Evolutionary conservation across 2,113 vertebrate species (phyloP).

Genomic region (Plotosus lineatus): DNA sequence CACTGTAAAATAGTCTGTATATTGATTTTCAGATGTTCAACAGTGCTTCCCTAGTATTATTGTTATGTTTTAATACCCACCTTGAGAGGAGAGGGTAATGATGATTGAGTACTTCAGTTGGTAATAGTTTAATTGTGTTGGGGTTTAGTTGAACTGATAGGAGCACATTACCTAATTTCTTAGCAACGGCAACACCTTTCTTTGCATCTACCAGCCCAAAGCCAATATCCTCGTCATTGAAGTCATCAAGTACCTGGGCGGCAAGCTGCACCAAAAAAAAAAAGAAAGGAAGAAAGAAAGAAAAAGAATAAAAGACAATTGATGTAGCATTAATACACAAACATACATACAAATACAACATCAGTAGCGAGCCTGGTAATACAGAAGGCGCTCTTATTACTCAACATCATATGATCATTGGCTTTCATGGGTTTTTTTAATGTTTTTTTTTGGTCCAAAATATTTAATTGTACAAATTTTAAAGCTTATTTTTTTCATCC

Average conservation of each 20-base stretch:
- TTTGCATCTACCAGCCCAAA: constrained; percentile 87
- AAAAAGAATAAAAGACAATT: no score
- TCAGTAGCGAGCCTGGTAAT: not conserved
- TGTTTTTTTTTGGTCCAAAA: not conserved
- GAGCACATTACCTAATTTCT: constrained; percentile 81
- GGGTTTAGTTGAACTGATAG: not conserved
- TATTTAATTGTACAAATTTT: not conserved
- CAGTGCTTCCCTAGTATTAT: constrained; percentile 11
- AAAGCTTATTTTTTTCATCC: not conserved
- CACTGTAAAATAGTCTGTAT: not conserved
- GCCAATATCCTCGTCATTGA: constrained; percentile 86
- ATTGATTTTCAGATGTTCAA: not conserved
- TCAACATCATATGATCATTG: not conserved
- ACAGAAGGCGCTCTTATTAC: not conserved
- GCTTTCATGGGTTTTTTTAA: not conserved
- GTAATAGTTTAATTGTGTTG: not conserved
- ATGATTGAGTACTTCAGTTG: not conserved
- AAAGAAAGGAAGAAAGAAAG: no score
- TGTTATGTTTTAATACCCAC: not conserved
- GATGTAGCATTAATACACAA: not conserved
- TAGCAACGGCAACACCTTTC: constrained; percentile 79
- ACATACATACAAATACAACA: not conserved
- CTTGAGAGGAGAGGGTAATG: not conserved
- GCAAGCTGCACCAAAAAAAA: constrained; percentile 74
- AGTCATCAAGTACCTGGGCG: constrained; percentile 86